phyloP scores from a whole-genome alignment of 2,888 invertebrate species.

The Melipona bicolor region DNA sequence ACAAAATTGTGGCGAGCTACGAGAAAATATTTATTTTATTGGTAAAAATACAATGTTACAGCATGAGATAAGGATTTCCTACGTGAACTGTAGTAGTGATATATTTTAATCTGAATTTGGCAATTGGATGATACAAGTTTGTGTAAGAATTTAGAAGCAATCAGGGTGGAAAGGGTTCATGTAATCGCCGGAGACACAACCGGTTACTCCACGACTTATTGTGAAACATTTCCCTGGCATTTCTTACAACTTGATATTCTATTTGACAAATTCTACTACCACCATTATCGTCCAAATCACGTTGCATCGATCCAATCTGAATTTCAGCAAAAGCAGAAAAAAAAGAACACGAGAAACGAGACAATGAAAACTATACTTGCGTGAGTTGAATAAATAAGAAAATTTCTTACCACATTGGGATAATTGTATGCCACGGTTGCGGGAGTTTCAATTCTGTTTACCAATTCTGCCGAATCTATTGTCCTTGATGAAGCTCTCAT shows the following conservation, averaged over 20 bases:
- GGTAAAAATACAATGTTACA: not conserved
- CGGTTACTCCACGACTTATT: conserved; percentile 80
- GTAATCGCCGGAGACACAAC: conserved; percentile 84
- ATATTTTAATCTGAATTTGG: too few relatives aligned
- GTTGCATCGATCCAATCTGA: conserved; percentile 35
- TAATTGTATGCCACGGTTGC: conserved; percentile 21
- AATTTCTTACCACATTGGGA: conserved; percentile 22
- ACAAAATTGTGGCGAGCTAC: not conserved
- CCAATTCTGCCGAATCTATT: conserved; percentile 16
- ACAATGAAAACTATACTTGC: too few relatives aligned
- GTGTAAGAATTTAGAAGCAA: conserved; percentile 78
- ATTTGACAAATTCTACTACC: conserved; percentile 30
- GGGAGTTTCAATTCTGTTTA: conserved; percentile 24
- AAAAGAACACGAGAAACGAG: not conserved
- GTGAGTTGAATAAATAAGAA: not conserved
- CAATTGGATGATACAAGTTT: not conserved
- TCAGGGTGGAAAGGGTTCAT: conserved; percentile 84
- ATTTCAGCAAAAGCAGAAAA: not conserved
- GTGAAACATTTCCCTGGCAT: conserved; percentile 82
- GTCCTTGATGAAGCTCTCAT: conserved; percentile 3
- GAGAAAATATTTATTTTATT: not conserved
- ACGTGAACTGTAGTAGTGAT: not conserved
- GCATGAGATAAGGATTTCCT: not conserved
- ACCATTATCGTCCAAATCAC: not conserved
- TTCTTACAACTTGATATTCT: conserved; percentile 53